Evolutionary conservation across 2,888 invertebrate species (phyloP).

Genomic region (Drosophila nr. medialis): DNA sequence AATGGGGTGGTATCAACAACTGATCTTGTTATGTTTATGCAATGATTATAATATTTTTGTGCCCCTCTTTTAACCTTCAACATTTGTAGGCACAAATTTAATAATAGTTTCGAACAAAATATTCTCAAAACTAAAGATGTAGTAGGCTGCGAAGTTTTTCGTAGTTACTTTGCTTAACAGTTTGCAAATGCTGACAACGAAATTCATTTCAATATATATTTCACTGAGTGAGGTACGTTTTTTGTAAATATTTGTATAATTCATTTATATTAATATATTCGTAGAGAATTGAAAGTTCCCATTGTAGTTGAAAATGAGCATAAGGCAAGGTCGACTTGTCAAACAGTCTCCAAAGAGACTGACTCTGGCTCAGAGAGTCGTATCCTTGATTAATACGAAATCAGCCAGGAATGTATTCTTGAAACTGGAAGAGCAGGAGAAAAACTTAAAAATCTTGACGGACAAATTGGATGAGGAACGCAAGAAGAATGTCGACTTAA

Average conservation of each 20-base stretch:
- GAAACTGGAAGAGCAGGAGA: too few species aligned
- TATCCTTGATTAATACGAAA: too few species aligned
- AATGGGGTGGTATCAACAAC: not conserved
- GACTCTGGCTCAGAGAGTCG: too few species aligned
- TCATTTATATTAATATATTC: not conserved
- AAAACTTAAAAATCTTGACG: accelerated
- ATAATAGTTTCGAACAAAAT: not conserved
- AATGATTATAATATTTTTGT: not conserved
- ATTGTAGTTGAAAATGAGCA: not conserved
- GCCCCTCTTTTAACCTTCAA: not conserved
- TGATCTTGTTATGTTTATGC: not conserved
- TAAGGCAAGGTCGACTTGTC: too few species aligned
- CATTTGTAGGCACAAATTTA: not conserved
- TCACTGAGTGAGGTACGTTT: not conserved
- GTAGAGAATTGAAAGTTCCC: too few species aligned
- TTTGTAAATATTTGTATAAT: not conserved
- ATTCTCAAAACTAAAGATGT: not conserved
- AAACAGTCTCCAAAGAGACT: not conserved
- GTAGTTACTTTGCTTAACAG: not conserved
- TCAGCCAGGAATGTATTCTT: too few species aligned
- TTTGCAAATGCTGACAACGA: not conserved
- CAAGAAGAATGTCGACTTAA: accelerated
- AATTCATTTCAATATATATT: not conserved
- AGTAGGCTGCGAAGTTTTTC: not conserved
- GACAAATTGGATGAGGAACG: not conserved